Evolutionary conservation across 2,113 vertebrate species (phyloP).

Genomic region (Phoxinus phoxinus): DNA sequence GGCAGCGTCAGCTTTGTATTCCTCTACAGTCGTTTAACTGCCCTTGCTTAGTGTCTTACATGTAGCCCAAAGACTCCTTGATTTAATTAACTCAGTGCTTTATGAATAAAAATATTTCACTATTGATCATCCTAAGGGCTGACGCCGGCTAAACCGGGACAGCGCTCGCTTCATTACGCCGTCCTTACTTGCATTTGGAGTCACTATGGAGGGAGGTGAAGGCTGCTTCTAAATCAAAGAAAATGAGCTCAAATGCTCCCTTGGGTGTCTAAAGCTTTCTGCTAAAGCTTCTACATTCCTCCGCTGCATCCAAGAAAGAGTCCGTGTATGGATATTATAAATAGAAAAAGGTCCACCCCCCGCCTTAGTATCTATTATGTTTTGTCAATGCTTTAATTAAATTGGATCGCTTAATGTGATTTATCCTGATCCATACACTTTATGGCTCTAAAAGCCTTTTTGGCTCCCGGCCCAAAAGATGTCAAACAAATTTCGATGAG

Average conservation of each 20-base stretch:
- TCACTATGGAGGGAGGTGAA: constrained; percentile 56
- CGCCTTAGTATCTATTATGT: constrained; percentile 97
- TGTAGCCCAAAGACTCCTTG: constrained; percentile 86
- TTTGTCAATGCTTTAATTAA: constrained; percentile 99
- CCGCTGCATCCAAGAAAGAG: constrained; percentile 77
- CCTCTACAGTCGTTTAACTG: constrained; percentile 57
- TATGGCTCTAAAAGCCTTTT: constrained; percentile 99
- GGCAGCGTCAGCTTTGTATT: constrained; percentile 49
- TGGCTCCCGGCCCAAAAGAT: constrained; percentile 89
- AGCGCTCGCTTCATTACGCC: constrained; percentile 81
- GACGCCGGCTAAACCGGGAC: constrained; percentile 83
- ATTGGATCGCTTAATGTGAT: constrained; percentile 97
- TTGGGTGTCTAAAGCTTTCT: constrained; percentile 78
- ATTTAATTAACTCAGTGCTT: constrained; percentile 95
- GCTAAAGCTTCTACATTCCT: constrained; percentile 82
- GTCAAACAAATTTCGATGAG: constrained; percentile 93
- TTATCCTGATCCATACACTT: constrained; percentile 96
- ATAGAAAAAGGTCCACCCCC: constrained; percentile 86
- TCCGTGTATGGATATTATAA: constrained; percentile 90
- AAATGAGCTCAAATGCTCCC: constrained; percentile 90
- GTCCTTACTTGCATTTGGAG: constrained; percentile 61
- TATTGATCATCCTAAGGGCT: constrained; percentile 93
- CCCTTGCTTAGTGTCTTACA: constrained; percentile 83
- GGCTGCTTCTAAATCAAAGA: constrained; percentile 87
- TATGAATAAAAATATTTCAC: constrained; percentile 98